phyloP scores from a whole-genome alignment of 2,797 vertebrate genomes.

The Monodelphis domestica region DNA sequence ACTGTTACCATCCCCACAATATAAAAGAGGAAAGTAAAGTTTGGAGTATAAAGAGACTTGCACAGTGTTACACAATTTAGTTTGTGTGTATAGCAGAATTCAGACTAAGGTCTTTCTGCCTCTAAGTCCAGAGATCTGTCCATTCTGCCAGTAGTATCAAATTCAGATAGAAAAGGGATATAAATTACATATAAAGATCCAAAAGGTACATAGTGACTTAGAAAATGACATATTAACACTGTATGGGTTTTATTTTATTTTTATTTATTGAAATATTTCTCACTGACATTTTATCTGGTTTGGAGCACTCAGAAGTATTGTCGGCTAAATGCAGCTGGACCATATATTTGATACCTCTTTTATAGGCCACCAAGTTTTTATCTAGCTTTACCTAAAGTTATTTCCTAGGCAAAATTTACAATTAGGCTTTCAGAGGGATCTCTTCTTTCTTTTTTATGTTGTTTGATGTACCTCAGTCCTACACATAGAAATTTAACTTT shows the following conservation, averaged over 20 bases:
- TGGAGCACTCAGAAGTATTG: neutral
- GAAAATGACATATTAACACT: neutral
- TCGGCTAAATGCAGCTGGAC: neutral
- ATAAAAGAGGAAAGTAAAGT: neutral
- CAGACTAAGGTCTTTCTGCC: neutral
- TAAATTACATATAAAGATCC: neutral
- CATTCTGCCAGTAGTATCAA: too few relatives aligned
- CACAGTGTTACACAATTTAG: neutral
- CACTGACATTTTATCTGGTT: neutral
- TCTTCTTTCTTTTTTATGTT: neutral
- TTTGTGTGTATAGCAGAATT: too few relatives aligned
- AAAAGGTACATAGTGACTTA: neutral
- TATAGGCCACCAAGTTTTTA: neutral
- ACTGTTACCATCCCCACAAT: too few relatives aligned
- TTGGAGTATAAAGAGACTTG: neutral
- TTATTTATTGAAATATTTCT: neutral
- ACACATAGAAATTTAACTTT: neutral
- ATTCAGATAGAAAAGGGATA: neutral
- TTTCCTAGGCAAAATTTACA: neutral
- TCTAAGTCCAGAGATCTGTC: neutral
- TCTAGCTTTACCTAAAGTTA: neutral
- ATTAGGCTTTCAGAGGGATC: neutral
- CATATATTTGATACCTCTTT: neutral
- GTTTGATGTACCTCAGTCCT: neutral
- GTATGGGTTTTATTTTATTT: neutral